Conservation (phyloP, 2,113 vertebrate genomes). For the Verasper variegatus region DNA sequence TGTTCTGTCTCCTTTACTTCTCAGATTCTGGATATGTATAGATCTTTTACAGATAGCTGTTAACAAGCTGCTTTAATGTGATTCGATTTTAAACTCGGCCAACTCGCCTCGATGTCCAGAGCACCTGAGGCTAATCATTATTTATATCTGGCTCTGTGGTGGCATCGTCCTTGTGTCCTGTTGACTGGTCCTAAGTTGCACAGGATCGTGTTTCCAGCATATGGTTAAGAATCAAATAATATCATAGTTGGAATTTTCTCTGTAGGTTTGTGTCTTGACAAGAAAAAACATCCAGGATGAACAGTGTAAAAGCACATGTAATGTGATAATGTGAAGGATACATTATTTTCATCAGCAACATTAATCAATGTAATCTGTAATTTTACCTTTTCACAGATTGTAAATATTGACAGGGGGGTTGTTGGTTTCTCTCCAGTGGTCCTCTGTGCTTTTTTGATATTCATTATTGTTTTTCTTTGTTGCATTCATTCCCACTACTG, state of each 20-base stretch:
- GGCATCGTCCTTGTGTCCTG: constrained; percentile 18
- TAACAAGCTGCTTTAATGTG: constrained; percentile 41
- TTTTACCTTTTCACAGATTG: constrained; percentile 2
- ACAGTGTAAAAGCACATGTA: background rate
- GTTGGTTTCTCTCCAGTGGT: background rate
- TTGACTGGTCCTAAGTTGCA: constrained; percentile 2
- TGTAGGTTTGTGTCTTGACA: background rate
- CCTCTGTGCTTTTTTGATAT: background rate
- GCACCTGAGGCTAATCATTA: constrained; percentile 53
- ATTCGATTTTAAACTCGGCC: constrained; percentile 38
- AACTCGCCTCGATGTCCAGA: constrained; percentile 15
- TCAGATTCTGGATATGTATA: constrained; percentile 27
- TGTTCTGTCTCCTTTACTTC: constrained; percentile 1
- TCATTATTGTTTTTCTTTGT: constrained; percentile 12
- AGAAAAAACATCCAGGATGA: background rate
- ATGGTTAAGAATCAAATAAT: background rate
- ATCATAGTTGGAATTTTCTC: background rate
- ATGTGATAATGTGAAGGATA: background rate
- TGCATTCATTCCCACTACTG: constrained; percentile 5
- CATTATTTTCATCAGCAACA: background rate
- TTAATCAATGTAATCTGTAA: too few species aligned
- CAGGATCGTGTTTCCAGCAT: background rate
- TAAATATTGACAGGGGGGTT: constrained; percentile 3
- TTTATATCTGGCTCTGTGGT: constrained; percentile 43
- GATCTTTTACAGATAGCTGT: constrained; percentile 31